phyloP scores from a whole-genome alignment of 2,888 invertebrate genomes.

The Pimpla rufipes region DNA sequence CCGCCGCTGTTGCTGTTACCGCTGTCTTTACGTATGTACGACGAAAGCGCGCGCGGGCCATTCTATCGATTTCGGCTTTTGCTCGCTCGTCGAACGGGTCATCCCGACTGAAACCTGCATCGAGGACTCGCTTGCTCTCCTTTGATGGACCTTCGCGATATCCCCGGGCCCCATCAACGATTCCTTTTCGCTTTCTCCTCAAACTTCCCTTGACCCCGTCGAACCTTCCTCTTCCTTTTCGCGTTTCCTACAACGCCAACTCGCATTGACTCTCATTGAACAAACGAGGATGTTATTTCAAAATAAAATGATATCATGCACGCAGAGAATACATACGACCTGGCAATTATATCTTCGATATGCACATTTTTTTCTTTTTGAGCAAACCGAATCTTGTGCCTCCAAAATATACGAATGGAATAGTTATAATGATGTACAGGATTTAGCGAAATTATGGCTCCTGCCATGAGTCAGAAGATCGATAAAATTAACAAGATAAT shows the following conservation, averaged over 20 bases:
- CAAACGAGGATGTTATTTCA: neutral
- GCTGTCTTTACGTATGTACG: constrained; percentile 56
- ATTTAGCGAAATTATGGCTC: neutral
- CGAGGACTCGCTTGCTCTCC: constrained; percentile 46
- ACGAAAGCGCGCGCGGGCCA: constrained; percentile 40
- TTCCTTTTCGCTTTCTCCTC: constrained; percentile 34
- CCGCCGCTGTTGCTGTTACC: constrained; percentile 23
- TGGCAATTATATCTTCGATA: too few relatives aligned
- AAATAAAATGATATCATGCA: neutral
- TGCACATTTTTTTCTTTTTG: neutral
- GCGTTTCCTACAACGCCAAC: constrained; percentile 47
- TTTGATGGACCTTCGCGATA: constrained; percentile 55
- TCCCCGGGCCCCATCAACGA: constrained; percentile 36
- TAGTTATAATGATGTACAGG: neutral
- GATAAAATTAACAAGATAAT: neutral
- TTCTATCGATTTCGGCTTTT: constrained; percentile 66
- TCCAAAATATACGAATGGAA: neutral
- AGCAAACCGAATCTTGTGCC: neutral
- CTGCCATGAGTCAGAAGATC: neutral
- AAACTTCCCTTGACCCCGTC: constrained; percentile 26
- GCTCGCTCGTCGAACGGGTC: constrained; percentile 63
- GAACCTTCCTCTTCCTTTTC: constrained; percentile 53
- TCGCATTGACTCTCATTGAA: constrained; percentile 36
- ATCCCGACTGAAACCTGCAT: constrained; percentile 45
- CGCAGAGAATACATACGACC: too few relatives aligned